Percentiles rank a stretch among this genome's conserved stretches.
Evolutionary conservation across 2,113 vertebrate species (phyloP).

Genomic region (chimpanzee (Pan troglodytes)): NHGRI_mPanTro3-v2.1_pri NC_072398.2:55331501-55332000

Average conservation of each 20-base stretch:
- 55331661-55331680: not conserved
- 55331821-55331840: too few species aligned
- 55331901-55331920: too few species aligned
- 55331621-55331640: not conserved
- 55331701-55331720: not conserved
- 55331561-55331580: not conserved
- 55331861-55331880: too few species aligned
- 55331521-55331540: not conserved
- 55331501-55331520: not conserved
- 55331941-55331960: too few species aligned
- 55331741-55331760: not conserved
- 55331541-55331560: not conserved
- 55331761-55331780: not conserved
- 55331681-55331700: not conserved
- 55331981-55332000: too few species aligned
- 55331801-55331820: too few species aligned
- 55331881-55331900: too few species aligned
- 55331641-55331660: not conserved
- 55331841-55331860: too few species aligned
- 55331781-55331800: too few species aligned
- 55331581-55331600: not conserved
- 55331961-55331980: too few species aligned
- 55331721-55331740: not conserved
- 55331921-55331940: too few species aligned
- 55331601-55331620: not conserved